Evolutionary conservation across 1,140 invertebrate genomes (phyloP), one percentile per base, ranked within the genome.

Genomic region (Rhagoletis zephyria): DNA sequence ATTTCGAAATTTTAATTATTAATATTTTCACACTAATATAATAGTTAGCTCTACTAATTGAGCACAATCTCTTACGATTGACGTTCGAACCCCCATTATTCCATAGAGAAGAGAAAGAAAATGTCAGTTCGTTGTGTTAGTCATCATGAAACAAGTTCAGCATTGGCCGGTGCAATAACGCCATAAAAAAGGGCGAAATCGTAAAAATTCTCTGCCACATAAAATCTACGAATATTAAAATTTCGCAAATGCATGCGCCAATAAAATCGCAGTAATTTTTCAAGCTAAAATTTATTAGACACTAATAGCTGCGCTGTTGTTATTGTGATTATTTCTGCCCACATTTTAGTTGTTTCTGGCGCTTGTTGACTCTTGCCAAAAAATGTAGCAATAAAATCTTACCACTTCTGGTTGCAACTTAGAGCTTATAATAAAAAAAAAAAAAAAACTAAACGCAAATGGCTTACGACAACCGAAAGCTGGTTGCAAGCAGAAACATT

Each of bases 151-250:
- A 42, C 70, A 74, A 42, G 30, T 30, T 30, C 70, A 48, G 70
- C 45, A 48, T 81, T 81, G 30, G 40, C 40, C n/a, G n/a, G 0
- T 2, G 45, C 10, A 10, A 81, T 81, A 81, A 81, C 30, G 48
- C 16, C 14, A 16, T 16, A 81, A 5, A 48, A 81, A 81, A 6
- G 56, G 48, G 67, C 16, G 5, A 74, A 74, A 74, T 51, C 74
- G 74, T 81, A 81, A 81, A 81, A 51, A 59, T 56, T 56, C 9
- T 51, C 10, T 12, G 74, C 48, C 48, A 56, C 74, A 81, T 81
- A 59, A 81, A 81, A 81, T 81, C 10, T 81, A 56, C 16, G 74
- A 81, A 59, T 81, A 81, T 81, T 81, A 81, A 51, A 81, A 81
- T 81, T 51, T 56, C 6, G 30, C 74, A 81, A 56, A 81, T 48